Conservation (phyloP, 2,888 invertebrate genomes). For the Cryptosula pallasiana region DNA sequence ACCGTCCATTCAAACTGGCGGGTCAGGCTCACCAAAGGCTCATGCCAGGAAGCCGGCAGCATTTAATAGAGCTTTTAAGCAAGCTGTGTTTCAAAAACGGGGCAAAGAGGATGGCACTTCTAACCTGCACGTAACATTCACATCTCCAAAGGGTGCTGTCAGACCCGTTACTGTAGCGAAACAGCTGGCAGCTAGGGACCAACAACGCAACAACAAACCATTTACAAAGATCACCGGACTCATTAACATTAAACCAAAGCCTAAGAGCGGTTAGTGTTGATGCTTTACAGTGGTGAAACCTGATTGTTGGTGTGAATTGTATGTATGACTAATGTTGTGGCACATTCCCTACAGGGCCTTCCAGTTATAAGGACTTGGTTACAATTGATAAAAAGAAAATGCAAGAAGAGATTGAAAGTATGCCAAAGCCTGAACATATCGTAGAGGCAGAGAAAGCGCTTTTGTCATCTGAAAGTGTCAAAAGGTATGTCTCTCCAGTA, state of each 20-base stretch:
- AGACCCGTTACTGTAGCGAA: background rate
- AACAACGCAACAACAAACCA: background rate
- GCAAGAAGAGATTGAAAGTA: constrained; percentile 12
- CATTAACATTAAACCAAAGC: background rate
- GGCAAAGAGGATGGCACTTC: constrained; percentile 7
- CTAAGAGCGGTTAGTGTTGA: background rate
- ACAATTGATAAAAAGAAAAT: constrained; percentile 14
- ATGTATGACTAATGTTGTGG: too few relatives aligned
- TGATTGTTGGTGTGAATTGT: background rate
- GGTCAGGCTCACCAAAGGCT: background rate
- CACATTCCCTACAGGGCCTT: background rate
- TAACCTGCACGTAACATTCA: constrained; percentile 7
- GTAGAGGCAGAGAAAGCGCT: constrained; percentile 14
- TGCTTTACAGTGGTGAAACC: background rate
- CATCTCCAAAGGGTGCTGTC: background rate
- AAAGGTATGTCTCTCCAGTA: background rate
- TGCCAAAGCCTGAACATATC: constrained; percentile 1
- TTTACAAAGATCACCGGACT: background rate
- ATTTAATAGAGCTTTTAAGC: constrained; percentile 9
- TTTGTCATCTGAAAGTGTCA: background rate
- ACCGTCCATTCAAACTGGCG: background rate
- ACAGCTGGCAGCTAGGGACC: background rate
- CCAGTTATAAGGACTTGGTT: background rate
- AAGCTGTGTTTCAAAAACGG: constrained; percentile 11
- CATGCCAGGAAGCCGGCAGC: background rate